These are phyloP conservation scores for Callorhinus ursinus DNA, from an alignment of 2,113 vertebrate genomes.

Conservation along the genomic window DNA sequence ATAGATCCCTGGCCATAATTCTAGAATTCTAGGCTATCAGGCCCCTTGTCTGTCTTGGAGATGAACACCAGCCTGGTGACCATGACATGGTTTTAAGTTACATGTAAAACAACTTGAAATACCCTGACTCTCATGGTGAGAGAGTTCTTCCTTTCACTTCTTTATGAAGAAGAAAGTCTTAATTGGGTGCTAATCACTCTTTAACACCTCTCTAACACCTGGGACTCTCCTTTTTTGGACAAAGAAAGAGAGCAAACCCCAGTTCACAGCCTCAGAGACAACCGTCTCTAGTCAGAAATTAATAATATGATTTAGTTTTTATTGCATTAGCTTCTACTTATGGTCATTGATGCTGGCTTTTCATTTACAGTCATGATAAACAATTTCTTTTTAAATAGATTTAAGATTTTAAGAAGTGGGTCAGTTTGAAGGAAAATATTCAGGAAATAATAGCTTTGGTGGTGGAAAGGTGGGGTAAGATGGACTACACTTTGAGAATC, in stretches of 20 bases:
- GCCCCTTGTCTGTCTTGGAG: not conserved
- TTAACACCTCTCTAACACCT: not conserved
- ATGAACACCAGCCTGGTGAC: not conserved
- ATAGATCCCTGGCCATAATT: not conserved
- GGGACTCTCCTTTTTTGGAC: not conserved
- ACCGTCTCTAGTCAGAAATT: not conserved
- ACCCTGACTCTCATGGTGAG: not conserved
- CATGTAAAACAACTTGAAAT: not conserved
- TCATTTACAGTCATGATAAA: not conserved
- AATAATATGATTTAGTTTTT: not conserved
- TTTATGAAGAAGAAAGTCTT: not conserved
- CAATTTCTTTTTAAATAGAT: not conserved
- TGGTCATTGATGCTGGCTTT: not conserved
- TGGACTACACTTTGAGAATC: no score
- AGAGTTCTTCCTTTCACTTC: not conserved
- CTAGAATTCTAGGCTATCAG: not conserved
- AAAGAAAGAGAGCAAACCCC: not conserved
- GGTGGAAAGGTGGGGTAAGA: accelerated
- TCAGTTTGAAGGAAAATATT: not conserved
- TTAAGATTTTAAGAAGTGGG: not conserved
- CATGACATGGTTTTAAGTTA: not conserved
- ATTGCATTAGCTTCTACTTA: not conserved
- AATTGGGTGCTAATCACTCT: not conserved
- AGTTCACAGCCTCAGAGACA: not conserved
- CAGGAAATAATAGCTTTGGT: not conserved